phyloP scores from a whole-genome alignment of 2,888 invertebrate species.

The Limnephilus auricula region DNA sequence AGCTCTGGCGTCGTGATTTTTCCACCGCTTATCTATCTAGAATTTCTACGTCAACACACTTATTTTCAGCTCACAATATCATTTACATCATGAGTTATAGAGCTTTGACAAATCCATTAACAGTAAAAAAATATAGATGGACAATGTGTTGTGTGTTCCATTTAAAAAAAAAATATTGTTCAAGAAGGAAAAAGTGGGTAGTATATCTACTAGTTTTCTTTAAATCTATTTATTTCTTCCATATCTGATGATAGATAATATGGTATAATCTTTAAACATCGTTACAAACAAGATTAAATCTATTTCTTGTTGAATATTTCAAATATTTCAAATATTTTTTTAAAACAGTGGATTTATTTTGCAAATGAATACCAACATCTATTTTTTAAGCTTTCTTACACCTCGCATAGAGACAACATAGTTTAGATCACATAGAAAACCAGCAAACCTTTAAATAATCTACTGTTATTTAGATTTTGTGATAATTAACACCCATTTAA shows the following conservation, averaged over 20 bases:
- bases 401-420: background rate
- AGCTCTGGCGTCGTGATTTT: too few species aligned
- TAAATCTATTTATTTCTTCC: background rate
- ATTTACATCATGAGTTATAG: too few species aligned
- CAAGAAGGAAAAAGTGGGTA: background rate
- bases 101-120: too few species aligned
- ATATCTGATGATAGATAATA: background rate
- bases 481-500: conserved; percentile 2
- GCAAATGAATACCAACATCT: background rate
- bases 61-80: too few species aligned
- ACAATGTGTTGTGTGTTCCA: background rate
- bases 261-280: background rate
- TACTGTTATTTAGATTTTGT: background rate
- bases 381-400: conserved; percentile 23
- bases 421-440: conserved; percentile 30
- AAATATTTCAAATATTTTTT: background rate
- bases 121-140: too few species aligned
- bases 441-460: conserved; percentile 8
- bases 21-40: too few species aligned
- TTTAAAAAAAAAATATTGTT: too few species aligned
- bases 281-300: background rate
- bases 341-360: background rate
- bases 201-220: background rate
- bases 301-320: background rate
- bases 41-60: too few species aligned